Percentiles rank a stretch among this genome's conserved stretches.
phyloP scores from a whole-genome alignment of 2,113 vertebrate genomes.

The Vulpes ferrilata region DNA sequence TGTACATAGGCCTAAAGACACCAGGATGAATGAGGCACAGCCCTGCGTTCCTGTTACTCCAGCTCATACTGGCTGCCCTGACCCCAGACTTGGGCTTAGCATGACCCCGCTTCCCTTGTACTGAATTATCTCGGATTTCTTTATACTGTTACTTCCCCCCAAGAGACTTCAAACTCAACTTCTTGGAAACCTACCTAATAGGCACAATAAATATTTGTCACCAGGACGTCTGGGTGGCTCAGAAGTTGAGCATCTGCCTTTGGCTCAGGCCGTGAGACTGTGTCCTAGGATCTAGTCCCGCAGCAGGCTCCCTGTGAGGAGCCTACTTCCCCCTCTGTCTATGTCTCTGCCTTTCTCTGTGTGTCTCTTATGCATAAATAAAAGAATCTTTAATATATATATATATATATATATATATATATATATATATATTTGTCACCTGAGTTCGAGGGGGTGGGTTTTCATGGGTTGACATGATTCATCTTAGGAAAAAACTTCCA shows the following conservation, averaged over 20 bases:
- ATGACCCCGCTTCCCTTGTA: neutral
- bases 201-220: neutral
- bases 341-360: too few species aligned
- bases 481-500: neutral
- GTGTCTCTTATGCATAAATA: too few species aligned
- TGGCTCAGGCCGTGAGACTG: too few species aligned
- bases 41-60: neutral
- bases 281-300: too few species aligned
- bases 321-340: too few species aligned
- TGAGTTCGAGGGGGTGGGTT: neutral
- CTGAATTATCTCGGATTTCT: neutral
- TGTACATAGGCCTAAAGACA: neutral
- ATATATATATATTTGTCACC: neutral
- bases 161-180: neutral
- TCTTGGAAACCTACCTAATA: neutral
- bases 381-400: too few species aligned
- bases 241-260: too few species aligned
- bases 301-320: too few species aligned
- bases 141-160: neutral
- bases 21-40: neutral
- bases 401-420: neutral
- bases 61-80: neutral
- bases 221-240: too few species aligned
- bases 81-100: neutral
- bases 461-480: neutral